A percentile compares a stretch with the other conserved stretches of the same genome.
phyloP scores from a whole-genome alignment of 2,888 invertebrate genomes.

The Scaptomyza caliginosa region DNA sequence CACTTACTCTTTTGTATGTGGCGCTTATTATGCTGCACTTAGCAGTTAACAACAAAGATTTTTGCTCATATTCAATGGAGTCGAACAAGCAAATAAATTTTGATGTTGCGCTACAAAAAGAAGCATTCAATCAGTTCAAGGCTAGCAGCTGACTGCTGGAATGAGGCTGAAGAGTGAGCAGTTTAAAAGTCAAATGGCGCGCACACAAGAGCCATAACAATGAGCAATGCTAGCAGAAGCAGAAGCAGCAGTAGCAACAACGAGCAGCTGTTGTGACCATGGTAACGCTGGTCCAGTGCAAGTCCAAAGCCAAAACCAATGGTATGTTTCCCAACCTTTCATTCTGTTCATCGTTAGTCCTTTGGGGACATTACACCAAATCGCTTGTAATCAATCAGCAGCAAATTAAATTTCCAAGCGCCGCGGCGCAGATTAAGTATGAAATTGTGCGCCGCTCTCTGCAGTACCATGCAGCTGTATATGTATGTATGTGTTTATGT shows the following conservation, averaged over 20 bases:
- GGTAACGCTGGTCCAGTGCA: constrained; percentile 14
- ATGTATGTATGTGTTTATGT: constrained; percentile 8
- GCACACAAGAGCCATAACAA: constrained; percentile 52
- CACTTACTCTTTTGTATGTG: not conserved
- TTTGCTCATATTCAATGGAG: constrained; percentile 61
- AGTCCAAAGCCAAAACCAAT: constrained; percentile 7
- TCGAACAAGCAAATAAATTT: constrained; percentile 67
- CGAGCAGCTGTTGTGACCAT: constrained; percentile 17
- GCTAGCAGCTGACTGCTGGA: constrained; percentile 1
- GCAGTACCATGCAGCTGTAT: constrained; percentile 21
- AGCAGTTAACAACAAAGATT: constrained; percentile 27
- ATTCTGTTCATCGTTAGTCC: constrained; percentile 9
- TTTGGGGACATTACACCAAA: constrained; percentile 72
- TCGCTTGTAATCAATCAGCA: constrained; percentile 78
- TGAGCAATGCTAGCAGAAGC: constrained; percentile 16
- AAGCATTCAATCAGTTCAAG: constrained; percentile 68
- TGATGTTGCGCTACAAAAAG: constrained; percentile 29
- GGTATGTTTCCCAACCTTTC: not conserved
- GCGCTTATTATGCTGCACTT: constrained; percentile 33
- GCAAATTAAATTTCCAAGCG: constrained; percentile 79
- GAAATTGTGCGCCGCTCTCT: constrained; percentile 62
- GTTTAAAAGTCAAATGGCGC: constrained; percentile 68
- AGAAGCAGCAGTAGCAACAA: constrained; percentile 11
- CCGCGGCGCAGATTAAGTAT: constrained; percentile 70
- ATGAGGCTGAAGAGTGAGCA: constrained; percentile 35